Conservation (phyloP, 2,888 invertebrate genomes). For the Marronus borbonicus region DNA sequence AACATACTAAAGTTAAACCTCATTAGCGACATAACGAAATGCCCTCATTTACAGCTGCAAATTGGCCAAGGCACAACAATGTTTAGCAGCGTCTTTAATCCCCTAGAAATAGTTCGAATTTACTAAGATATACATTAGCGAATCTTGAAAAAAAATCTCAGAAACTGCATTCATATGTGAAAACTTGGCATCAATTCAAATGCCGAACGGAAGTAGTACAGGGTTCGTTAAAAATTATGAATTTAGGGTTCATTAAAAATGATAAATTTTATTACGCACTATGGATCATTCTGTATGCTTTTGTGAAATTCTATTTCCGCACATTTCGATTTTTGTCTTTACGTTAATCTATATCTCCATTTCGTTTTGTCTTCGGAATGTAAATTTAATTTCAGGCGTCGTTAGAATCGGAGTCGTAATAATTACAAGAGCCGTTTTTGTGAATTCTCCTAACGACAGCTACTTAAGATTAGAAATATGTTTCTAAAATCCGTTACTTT, state of each 20-base stretch:
- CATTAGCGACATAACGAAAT: neutral
- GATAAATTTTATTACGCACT: conserved; percentile 26
- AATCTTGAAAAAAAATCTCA: neutral
- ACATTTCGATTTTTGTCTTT: conserved; percentile 5
- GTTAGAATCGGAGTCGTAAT: neutral
- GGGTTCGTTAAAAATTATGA: conserved; percentile 28
- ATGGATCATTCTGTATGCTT: neutral
- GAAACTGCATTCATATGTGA: conserved; percentile 13
- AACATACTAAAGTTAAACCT: neutral
- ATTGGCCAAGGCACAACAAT: conserved; percentile 8
- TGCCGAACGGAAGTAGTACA: conserved; percentile 17
- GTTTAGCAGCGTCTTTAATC: neutral
- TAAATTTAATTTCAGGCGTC: conserved; percentile 11
- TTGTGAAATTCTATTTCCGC: conserved; percentile 2
- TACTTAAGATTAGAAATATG: conserved; percentile 2
- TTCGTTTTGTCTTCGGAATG: neutral
- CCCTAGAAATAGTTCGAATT: neutral
- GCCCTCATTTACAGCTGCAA: neutral
- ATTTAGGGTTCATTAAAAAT: conserved; percentile 35
- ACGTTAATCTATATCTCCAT: neutral
- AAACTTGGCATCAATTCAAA: conserved; percentile 21
- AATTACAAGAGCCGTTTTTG: neutral
- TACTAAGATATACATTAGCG: neutral
- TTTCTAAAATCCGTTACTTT: neutral
- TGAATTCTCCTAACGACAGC: neutral